phyloP scores from a whole-genome alignment of 2,888 invertebrate species.

The Aphodius granarius region DNA sequence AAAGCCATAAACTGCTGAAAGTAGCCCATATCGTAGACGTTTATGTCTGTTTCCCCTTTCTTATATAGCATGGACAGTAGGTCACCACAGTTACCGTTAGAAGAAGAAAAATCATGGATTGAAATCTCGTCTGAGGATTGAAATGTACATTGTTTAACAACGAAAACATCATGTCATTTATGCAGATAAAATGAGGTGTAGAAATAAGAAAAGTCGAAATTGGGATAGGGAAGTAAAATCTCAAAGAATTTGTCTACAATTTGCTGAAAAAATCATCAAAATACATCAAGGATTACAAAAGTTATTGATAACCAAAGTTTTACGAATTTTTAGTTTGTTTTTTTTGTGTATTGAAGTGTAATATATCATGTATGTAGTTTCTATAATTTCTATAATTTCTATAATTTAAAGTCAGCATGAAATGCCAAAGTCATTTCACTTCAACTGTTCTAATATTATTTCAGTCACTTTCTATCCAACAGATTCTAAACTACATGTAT shows the following conservation, averaged over 20 bases:
- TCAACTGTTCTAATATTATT: background rate
- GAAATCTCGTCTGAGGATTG: background rate
- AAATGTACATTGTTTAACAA: background rate
- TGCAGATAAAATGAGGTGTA: too few species aligned
- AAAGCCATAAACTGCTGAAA: background rate
- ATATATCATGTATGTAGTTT: background rate
- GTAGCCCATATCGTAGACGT: background rate
- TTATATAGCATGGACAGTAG: background rate
- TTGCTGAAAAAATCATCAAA: too few species aligned
- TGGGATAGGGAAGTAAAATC: too few species aligned
- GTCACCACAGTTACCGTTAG: background rate
- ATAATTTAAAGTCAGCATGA: background rate
- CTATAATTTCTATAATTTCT: too few species aligned
- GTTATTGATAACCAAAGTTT: too few species aligned
- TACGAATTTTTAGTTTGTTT: too few species aligned
- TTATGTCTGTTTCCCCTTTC: background rate
- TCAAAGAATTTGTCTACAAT: too few species aligned
- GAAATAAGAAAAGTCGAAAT: too few species aligned
- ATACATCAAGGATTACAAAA: too few species aligned
- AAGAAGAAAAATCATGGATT: background rate
- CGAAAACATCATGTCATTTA: too few species aligned
- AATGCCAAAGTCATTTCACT: background rate
- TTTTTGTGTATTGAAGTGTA: background rate
- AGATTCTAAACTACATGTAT: background rate
- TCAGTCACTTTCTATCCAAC: background rate